Evolutionary conservation across 2,797 vertebrate genomes (phyloP).

Genomic region (Phalanger gymnotis): DNA sequence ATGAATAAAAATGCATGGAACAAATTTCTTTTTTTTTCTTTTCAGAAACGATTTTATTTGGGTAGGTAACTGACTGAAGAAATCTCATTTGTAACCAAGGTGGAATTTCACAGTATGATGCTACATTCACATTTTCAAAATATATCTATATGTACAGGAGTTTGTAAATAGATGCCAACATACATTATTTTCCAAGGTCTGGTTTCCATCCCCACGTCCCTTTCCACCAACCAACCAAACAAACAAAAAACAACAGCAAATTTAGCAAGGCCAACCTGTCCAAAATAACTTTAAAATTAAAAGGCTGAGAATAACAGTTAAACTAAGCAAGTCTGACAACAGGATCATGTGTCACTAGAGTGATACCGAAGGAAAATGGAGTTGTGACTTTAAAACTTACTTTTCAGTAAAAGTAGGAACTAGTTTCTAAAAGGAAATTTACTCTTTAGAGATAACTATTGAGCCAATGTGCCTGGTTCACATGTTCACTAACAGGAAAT

Average conservation of each 20-base stretch:
- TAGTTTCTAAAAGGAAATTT: constrained; percentile 83
- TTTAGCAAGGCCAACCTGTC: constrained; percentile 80
- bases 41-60: constrained; percentile 83
- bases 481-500: constrained; percentile 76
- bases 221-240: neutral
- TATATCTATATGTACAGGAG: no score
- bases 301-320: constrained; percentile 68
- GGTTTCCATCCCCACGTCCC: neutral
- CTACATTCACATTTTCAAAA: no score
- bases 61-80: constrained; percentile 74
- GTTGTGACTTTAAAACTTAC: constrained; percentile 58
- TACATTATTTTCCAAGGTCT: constrained; percentile 81
- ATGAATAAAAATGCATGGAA: neutral
- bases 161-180: no score
- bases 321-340: constrained; percentile 74
- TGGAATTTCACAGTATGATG: constrained; percentile 83
- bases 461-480: constrained; percentile 84
- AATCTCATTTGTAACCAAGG: constrained; percentile 81
- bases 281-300: constrained; percentile 73
- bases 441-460: constrained; percentile 79
- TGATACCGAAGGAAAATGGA: constrained; percentile 59
- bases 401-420: constrained; percentile 81
- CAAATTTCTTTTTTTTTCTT: constrained; percentile 46
- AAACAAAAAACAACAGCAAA: constrained; percentile 70
- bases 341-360: constrained; percentile 42